Base-by-base conservation (phyloP, 2,113 vertebrate species). In the Cyanoliseus patagonus region DNA sequence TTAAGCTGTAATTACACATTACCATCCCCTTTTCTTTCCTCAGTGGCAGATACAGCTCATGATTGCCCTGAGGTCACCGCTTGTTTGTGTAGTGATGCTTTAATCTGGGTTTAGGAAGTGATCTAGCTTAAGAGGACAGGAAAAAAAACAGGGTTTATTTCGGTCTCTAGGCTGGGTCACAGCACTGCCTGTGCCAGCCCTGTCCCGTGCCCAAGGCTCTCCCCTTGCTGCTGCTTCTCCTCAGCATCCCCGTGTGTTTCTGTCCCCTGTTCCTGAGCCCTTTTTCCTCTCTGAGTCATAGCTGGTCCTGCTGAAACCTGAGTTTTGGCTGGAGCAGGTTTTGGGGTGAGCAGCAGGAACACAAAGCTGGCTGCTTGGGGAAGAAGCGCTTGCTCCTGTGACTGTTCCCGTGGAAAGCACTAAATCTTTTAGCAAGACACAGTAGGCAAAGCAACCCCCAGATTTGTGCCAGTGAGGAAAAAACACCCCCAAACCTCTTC, bases 141-240 rank as follows among this genome's bases (percentile, higher is more conserved):
- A 82, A 89, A 75, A 89, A 89, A 55, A n/a, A 4, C 57, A 67
- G 69, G 90, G n/a, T 82, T 81, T 77, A 86, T 82, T 92, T 94
- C 0, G 0, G 64, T 55, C 70, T 57, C 31, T 15, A 55, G 55
- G 74, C 61, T 68, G 61, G 37, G 46, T 41, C 42, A 3, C 1
- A 4, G 35, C 8, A 4, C 37, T 68, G 62, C 6, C 42, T 8
- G 51, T 67, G 31, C 41, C 30, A 53, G 39, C 53, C 27, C 59
- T 28, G n/a, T 66, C 49, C 5, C 4, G 16, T 7, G 47, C 42
- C 59, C 1, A 5, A 64, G 57, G 44, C 17, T 86, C 49, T 81
- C 18, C 82, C 42, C 30, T 73, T 41, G 59, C 55, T 27, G 5
- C 75, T 59, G 37, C 57, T 23, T 24, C 41, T 66, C 70, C 63